Evolutionary conservation across 1,140 invertebrate species (phyloP).

Genomic region (Eupristina koningsbergeri): DNA sequence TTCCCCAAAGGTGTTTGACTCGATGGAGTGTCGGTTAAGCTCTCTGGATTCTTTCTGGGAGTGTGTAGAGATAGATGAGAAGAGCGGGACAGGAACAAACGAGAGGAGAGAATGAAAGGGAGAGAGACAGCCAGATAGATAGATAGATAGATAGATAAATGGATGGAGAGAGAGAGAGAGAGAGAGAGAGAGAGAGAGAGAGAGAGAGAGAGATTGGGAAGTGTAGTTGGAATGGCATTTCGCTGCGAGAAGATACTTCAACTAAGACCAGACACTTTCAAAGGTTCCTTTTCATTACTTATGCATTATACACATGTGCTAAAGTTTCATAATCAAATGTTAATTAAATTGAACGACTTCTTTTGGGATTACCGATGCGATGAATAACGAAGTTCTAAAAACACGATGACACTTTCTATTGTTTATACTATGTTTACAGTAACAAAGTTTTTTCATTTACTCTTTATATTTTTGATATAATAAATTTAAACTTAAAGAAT

Average conservation of each 20-base stretch:
- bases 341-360: neutral
- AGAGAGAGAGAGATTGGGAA: neutral
- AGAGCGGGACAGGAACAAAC: neutral
- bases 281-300: conserved; percentile 17
- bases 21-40: conserved; percentile 46
- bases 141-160: no score
- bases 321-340: neutral
- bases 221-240: neutral
- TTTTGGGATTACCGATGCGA: neutral
- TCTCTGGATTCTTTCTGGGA: conserved; percentile 27
- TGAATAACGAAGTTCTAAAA: neutral
- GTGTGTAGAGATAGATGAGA: neutral
- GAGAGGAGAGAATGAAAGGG: neutral
- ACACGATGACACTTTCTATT: no score
- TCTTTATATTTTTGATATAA: no score
- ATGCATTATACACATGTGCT: neutral
- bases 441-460: neutral
- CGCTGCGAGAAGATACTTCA: neutral
- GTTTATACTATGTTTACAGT: no score
- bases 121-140: no score
- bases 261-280: conserved; percentile 3
- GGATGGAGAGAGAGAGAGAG: no score
- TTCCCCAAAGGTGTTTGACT: conserved; percentile 44
- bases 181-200: neutral
- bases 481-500: no score